phyloP scores from a whole-genome alignment of 1,140 invertebrate species.

The Drosophila bipectinata region DNA sequence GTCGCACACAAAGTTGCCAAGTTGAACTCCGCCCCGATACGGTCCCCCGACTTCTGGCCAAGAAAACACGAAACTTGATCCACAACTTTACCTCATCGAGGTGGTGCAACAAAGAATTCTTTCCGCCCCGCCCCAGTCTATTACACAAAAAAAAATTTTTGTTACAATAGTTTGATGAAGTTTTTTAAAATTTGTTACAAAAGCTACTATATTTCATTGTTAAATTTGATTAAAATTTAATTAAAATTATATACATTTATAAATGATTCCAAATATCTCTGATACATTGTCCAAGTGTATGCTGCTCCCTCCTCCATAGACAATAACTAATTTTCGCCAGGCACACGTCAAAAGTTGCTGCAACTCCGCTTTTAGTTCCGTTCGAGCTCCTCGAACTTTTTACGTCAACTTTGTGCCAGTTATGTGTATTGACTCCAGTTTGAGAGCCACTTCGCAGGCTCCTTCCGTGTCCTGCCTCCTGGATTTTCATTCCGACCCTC shows the following conservation, averaged over 20 bases:
- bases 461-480: not conserved
- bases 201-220: too few species aligned
- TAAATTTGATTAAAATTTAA: too few species aligned
- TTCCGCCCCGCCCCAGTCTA: not conserved
- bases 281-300: slow-evolving; percentile 4
- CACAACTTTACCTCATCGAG: slow-evolving; percentile 36
- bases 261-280: not conserved
- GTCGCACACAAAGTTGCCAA: slow-evolving; percentile 43
- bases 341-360: slow-evolving; percentile 42
- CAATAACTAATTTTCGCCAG: slow-evolving; percentile 56
- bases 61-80: slow-evolving; percentile 52
- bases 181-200: not conserved
- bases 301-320: slow-evolving; percentile 15
- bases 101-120: slow-evolving; percentile 21
- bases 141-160: not conserved
- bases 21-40: slow-evolving; percentile 18
- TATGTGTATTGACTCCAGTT: slow-evolving; percentile 34
- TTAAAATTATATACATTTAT: too few species aligned
- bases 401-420: slow-evolving; percentile 42
- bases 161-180: not conserved
- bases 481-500: slow-evolving; percentile 5
- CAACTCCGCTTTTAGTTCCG: slow-evolving; percentile 3
- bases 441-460: slow-evolving; percentile 27
- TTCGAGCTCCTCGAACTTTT: slow-evolving; percentile 19
- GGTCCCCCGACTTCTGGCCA: slow-evolving; percentile 15